Base-by-base conservation (phyloP, 2,888 invertebrate genomes). In the Conomelus anceps region DNA sequence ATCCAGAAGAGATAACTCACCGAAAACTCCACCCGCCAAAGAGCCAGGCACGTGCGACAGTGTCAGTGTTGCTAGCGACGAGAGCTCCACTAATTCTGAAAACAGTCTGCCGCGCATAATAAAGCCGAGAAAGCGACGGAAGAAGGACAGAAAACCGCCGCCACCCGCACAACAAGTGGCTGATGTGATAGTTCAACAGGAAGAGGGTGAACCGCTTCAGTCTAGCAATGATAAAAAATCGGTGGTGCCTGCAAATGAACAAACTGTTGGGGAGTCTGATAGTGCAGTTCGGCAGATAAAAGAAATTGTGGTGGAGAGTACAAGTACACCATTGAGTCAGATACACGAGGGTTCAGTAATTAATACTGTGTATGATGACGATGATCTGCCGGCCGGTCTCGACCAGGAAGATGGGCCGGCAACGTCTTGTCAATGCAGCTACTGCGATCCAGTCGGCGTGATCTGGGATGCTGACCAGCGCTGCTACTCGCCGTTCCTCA, bases 101-200 rank as follows among this genome's bases (percentile, higher is more conserved):
- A 96, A 96, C 91, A 96, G 96, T 94, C 94, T 98, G 92, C 98
- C 98, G 91, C 95, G 98, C 92, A 97, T 98, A 91, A 98, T 98
- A 92, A 98, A 98, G 93, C 98, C 98, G 7, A 94, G 98, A 88
- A 98, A 98, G 93, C 95, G 98, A 88, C 96, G 98, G 93, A 98
- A 98, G 95, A 98, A 98, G 93, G 98, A 98, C 93, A 95, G 97
- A 91, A 97, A 97, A 93, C 96, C 97, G 41, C 94, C 94, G 91
- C 85, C 92, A 91, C 89, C 91, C 89, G 23, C 90, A 90, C 63
- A 90, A 6, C 26, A 89, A 22, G 87, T 90, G 22, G 87, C 90
- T 22, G 63, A 90, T n/a, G 22, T 84, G 22, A 23, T 85, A 41
- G 34, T 84, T 22, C 11, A 86, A 22, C 22, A 23, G 22, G 89